Conservation (phyloP, 2,113 vertebrate species). For the Cygnus atratus region DNA sequence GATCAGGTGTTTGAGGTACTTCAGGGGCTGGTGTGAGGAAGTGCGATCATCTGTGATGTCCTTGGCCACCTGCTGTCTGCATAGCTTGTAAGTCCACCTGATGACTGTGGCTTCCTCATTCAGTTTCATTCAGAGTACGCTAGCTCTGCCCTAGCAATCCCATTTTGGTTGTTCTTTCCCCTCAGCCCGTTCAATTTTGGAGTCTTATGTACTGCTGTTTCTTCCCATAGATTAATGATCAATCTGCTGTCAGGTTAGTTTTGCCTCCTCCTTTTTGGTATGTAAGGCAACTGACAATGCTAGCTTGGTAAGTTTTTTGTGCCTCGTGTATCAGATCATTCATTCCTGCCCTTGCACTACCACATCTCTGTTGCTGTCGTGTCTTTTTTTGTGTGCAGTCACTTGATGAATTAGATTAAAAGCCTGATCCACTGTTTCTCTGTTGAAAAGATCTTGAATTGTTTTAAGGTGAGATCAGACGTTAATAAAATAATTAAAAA, state of each 20-base stretch:
- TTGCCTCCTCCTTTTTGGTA: neutral
- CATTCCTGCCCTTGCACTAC: neutral
- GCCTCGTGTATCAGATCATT: neutral
- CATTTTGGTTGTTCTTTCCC: neutral
- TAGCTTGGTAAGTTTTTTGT: neutral
- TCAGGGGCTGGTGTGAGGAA: neutral
- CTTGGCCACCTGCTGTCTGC: neutral
- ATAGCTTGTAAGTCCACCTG: neutral
- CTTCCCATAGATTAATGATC: neutral
- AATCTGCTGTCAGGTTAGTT: neutral
- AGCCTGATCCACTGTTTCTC: neutral
- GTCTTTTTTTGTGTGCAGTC: neutral
- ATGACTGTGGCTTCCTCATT: neutral
- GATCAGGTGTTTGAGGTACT: neutral
- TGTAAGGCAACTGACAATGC: neutral
- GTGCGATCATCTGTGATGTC: neutral
- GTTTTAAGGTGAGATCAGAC: neutral
- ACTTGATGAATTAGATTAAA: constrained; percentile 2
- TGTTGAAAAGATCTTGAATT: neutral
- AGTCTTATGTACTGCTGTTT: neutral
- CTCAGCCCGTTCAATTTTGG: neutral
- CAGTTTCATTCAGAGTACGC: neutral
- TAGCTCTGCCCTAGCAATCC: neutral
- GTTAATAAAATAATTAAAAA: constrained; percentile 34
- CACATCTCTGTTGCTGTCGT: neutral